Evolutionary conservation across 2,113 vertebrate genomes (phyloP).

Genomic region (Cranoglanis bouderius): DNA sequence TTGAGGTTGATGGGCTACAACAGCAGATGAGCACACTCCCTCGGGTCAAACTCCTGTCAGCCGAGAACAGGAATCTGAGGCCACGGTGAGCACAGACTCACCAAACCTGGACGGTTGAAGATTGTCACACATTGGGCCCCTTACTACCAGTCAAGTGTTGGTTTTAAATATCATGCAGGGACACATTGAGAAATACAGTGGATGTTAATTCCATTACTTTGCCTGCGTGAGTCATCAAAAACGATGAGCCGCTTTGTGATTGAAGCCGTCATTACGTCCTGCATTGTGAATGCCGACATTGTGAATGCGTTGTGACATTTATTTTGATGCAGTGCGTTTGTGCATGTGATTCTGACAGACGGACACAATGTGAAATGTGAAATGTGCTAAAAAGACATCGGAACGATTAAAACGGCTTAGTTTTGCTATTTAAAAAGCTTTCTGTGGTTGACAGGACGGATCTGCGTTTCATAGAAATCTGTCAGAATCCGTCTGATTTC

Average conservation of each 20-base stretch:
- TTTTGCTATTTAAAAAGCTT: conserved; percentile 9
- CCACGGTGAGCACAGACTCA: not conserved
- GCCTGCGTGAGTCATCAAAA: not conserved
- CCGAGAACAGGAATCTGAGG: not conserved
- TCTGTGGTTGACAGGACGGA: conserved; percentile 33
- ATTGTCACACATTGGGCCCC: not conserved
- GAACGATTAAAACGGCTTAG: conserved; percentile 31
- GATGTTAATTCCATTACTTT: not conserved
- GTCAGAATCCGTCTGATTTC: conserved; percentile 39
- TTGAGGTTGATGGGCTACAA: not conserved
- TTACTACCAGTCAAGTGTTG: not conserved
- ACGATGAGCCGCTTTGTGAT: conserved; percentile 6
- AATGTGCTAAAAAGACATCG: conserved; percentile 45
- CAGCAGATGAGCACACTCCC: not conserved
- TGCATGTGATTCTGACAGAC: conserved; percentile 20
- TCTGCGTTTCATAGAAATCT: conserved; percentile 25
- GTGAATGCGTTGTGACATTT: conserved; percentile 3
- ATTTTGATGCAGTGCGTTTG: not conserved
- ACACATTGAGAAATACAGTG: not conserved
- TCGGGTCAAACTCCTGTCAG: not conserved
- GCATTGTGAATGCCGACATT: conserved; percentile 12
- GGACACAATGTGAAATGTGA: conserved; percentile 37
- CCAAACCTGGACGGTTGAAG: no score
- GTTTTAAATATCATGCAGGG: not conserved
- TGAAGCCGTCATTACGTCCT: conserved; percentile 11